These are phyloP conservation scores for Mellilla xanthometata DNA, from an alignment of 2,888 invertebrate genomes.

Conservation along the genomic window DNA sequence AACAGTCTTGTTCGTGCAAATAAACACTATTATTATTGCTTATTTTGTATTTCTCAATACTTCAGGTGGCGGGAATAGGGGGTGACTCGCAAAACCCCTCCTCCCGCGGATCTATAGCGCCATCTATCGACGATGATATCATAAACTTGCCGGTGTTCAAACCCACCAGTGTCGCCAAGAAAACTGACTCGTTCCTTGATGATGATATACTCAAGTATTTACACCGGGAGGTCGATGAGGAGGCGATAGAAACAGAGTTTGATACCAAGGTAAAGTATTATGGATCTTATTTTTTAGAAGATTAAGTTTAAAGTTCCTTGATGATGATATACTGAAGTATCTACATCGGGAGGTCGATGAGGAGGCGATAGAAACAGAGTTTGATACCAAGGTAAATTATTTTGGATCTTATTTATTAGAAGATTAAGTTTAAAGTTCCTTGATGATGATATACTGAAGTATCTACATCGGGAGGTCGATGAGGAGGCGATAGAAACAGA, in stretches of 20 bases:
- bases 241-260: constrained; percentile 87
- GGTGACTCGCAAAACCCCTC: constrained; percentile 87
- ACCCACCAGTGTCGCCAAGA: constrained; percentile 36
- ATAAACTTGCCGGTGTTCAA: constrained; percentile 54
- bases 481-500: constrained; percentile 87
- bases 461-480: constrained; percentile 85
- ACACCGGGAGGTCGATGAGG: constrained; percentile 85
- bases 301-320: too few species aligned
- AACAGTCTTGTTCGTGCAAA: too few species aligned
- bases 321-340: constrained; percentile 82
- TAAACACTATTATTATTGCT: too few species aligned
- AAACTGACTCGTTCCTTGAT: constrained; percentile 78
- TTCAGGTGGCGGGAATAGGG: constrained; percentile 83
- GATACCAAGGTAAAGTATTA: constrained; percentile 79
- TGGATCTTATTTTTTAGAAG: too few species aligned
- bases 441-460: constrained; percentile 80
- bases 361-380: constrained; percentile 87
- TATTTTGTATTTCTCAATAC: too few species aligned
- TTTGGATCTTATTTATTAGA: too few species aligned
- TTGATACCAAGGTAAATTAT: constrained; percentile 82
- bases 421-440: too few species aligned
- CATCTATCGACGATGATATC: constrained; percentile 62
- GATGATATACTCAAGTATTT: constrained; percentile 85
- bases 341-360: constrained; percentile 86
- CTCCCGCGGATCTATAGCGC: constrained; percentile 84